These are phyloP conservation scores for Tarsius wallacei DNA, from an alignment of 2,797 vertebrate species.

Conservation along the genomic window DNA sequence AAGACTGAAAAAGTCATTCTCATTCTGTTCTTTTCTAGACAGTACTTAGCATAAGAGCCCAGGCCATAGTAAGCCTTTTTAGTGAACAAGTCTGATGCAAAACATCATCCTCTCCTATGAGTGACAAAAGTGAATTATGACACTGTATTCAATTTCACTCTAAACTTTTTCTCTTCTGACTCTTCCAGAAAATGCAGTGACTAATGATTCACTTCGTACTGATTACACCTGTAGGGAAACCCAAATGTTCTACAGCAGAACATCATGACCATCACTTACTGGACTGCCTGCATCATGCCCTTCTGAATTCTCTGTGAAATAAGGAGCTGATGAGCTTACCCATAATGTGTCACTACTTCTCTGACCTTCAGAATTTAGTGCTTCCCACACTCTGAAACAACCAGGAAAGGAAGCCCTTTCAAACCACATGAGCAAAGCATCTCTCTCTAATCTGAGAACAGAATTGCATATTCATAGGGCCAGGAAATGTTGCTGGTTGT, in stretches of 20 bases:
- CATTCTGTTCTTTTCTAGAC: slow-evolving; percentile 51
- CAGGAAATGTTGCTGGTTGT: neutral
- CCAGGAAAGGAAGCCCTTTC: slow-evolving; percentile 64
- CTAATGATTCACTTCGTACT: slow-evolving; percentile 78
- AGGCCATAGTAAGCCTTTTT: neutral
- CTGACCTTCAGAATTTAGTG: slow-evolving; percentile 78
- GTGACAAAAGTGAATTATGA: slow-evolving; percentile 67
- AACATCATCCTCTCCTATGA: slow-evolving; percentile 47
- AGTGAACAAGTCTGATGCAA: slow-evolving; percentile 46
- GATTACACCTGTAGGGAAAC: slow-evolving; percentile 82
- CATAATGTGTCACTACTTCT: slow-evolving; percentile 71
- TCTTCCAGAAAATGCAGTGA: slow-evolving; percentile 83
- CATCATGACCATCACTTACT: slow-evolving; percentile 77
- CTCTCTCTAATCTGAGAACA: neutral
- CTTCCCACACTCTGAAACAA: slow-evolving; percentile 70
- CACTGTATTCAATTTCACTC: slow-evolving; percentile 74
- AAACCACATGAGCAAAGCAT: slow-evolving; percentile 45
- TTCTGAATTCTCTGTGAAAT: slow-evolving; percentile 70
- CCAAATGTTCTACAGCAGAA: slow-evolving; percentile 72
- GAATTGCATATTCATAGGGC: slow-evolving; percentile 9
- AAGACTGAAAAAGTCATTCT: neutral
- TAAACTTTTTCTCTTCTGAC: slow-evolving; percentile 78
- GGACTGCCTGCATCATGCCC: slow-evolving; percentile 70
- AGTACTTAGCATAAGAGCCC: slow-evolving; percentile 26
- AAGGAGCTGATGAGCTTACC: slow-evolving; percentile 66